Evolutionary conservation across 1,140 invertebrate species (phyloP), one percentile per base, ranked within the genome.

Genomic region (Drosophila ambigua): DNA sequence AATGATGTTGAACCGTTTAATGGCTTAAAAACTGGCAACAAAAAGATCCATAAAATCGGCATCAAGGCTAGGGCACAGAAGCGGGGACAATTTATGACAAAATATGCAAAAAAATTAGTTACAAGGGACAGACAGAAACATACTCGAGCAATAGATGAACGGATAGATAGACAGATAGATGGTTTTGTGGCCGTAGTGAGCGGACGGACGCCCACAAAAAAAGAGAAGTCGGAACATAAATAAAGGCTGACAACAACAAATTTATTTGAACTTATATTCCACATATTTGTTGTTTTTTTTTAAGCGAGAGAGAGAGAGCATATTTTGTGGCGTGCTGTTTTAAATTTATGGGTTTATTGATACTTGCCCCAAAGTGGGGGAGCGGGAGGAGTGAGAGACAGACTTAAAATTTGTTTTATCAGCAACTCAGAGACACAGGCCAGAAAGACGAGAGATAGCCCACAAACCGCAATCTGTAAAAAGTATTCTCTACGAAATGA

Each of bases 271-370:
- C 62, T 55, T 74, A 65, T 53, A 73, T 73, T 55, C 31, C 26
- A 28, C 26, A 24, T 24, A 28, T 28, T 28, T 28, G 5, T 7
- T 28, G 6, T 28, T 28, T 28, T 1, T 20, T 20, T 20, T 1
- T 1, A 2, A 9, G 28, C 1, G 7, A 35, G 2, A 9, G 31
- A 11, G 31, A 35, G 8, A 3, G 31, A 35, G 8, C 9, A 39
- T 63, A 49, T 73, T 63, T 73, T 49, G 57, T 73, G 72, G 51
- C 39, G 43, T 65, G 50, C 28, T 61, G 35, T 66, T 67, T 71
- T 50, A 59, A 75, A 75, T 75, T 75, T 75, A 75, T 75, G 72
- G 72, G 71, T 66, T 75, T 75, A 75, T 75, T 75, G 72, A 75
- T 75, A 75, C 72, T 52, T 63, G 35, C 35, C 35, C 35, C 35